Percentiles rank a stretch among this genome's conserved stretches.
phyloP scores from a whole-genome alignment of 2,113 vertebrate genomes.

The Crotalus horridus region DNA sequence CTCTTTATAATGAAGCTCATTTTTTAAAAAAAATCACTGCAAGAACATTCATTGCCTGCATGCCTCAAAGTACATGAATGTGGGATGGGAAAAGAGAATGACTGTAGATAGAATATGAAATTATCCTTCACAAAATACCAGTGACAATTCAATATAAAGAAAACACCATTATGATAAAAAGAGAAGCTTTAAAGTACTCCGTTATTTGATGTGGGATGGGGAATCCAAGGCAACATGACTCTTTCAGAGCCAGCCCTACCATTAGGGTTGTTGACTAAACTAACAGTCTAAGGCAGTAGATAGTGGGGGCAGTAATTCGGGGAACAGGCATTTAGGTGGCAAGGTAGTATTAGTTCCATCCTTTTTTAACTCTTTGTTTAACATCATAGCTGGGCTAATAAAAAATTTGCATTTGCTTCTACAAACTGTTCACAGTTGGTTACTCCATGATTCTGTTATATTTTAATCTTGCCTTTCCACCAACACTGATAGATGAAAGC shows the following conservation, averaged over 20 bases:
- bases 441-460: not conserved
- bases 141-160: not conserved
- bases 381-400: not conserved
- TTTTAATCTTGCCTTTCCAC: not conserved
- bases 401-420: not conserved
- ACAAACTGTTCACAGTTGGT: not conserved
- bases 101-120: not conserved
- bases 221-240: not conserved
- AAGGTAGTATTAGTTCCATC: not conserved
- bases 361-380: not conserved
- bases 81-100: not conserved
- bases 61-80: not conserved
- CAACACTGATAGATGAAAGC: constrained; percentile 8
- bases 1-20: not conserved
- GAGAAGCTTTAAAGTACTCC: not conserved
- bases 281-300: not conserved
- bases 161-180: not conserved
- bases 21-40: not conserved
- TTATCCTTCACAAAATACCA: not conserved
- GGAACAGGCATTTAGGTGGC: not conserved
- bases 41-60: not conserved
- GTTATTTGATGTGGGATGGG: not conserved
- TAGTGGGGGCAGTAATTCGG: not conserved
- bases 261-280: not conserved
- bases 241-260: not conserved